Conservation (phyloP, 2,113 vertebrate genomes). For the Saccopteryx leptura region DNA sequence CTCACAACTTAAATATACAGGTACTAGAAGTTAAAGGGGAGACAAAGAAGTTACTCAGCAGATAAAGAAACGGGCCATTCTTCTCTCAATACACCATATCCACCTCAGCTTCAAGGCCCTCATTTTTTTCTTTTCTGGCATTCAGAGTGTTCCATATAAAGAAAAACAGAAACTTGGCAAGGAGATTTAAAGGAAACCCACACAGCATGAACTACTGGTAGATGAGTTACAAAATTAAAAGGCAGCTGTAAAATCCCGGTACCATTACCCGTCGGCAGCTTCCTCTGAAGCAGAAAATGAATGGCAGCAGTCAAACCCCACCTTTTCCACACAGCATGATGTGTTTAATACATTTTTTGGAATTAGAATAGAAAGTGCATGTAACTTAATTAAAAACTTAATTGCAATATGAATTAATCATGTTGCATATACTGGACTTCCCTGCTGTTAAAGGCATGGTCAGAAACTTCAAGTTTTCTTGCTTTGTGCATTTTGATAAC, state of each 20-base stretch:
- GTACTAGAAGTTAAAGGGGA: background rate
- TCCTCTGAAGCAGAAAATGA: constrained; percentile 52
- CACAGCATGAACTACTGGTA: background rate
- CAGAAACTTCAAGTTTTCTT: constrained; percentile 64
- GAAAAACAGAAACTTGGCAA: constrained; percentile 10
- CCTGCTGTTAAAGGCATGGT: background rate
- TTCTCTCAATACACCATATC: accelerated
- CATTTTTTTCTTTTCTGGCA: background rate
- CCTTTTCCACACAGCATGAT: constrained; percentile 30
- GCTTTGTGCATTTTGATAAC: constrained; percentile 52
- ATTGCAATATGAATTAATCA: constrained; percentile 59
- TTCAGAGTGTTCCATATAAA: background rate
- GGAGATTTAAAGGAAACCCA: background rate
- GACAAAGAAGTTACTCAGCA: background rate
- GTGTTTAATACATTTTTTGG: constrained; percentile 36
- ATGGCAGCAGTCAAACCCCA: constrained; percentile 49
- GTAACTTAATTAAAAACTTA: constrained; percentile 76
- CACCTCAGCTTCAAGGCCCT: background rate
- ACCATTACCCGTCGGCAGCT: background rate
- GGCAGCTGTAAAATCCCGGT: constrained; percentile 31
- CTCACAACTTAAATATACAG: background rate
- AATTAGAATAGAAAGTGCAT: constrained; percentile 53
- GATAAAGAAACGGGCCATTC: background rate
- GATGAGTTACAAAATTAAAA: constrained; percentile 50
- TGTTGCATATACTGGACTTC: background rate